Base-by-base conservation (phyloP, 2,888 invertebrate species). In the Lasioglossum morio region DNA sequence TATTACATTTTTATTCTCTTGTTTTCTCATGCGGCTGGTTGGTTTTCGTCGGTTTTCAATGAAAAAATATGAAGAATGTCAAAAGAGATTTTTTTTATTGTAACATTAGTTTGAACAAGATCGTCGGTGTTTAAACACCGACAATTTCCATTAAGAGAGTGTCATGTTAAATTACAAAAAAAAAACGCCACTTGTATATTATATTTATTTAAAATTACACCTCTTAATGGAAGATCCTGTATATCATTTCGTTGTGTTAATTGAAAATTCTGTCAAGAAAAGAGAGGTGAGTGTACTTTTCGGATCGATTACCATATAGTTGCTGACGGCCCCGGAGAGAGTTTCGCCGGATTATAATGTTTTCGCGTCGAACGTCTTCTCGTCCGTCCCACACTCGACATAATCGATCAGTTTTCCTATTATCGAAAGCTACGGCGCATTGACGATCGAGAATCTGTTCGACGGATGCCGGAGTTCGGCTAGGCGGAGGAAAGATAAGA, bases 371-470 rank as follows among this genome's bases (percentile, higher is more conserved):
- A 16, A 37, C 43, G 27, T 30, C 43, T 27, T 27, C n/a, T 12
- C 76, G 46, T 40, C 72, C 46, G 60, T 77, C 34, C 57, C 12
- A 14, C 40, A 53, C 57, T 48, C 66, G 72, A 46, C 48, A 27
- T 80, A 85, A 90, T 84, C 87, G 88, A 89, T 90, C 88, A 88
- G 89, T 90, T 90, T 90, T 75, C 82, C 81, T 87, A 83, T 89
- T 86, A 90, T 88, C 81, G 77, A 53, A 69, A 72, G 74, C 40
- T 34, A 74, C 27, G 48, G 48, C 40, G 60, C 43, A 77, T 43
- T 23, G 48, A 37, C 76, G 73, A 77, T 85, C 79, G 48, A 72
- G 76, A 30, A 84, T 73, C 60, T 43, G 77, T 69, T 85, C 27
- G 43, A 19, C 23, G 76, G 66, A 10, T 66, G 69, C 69, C 14